Evolutionary conservation across 2,113 vertebrate genomes (phyloP), one percentile per base, ranked within the genome.

Genomic region (Oryzias javanicus): DNA sequence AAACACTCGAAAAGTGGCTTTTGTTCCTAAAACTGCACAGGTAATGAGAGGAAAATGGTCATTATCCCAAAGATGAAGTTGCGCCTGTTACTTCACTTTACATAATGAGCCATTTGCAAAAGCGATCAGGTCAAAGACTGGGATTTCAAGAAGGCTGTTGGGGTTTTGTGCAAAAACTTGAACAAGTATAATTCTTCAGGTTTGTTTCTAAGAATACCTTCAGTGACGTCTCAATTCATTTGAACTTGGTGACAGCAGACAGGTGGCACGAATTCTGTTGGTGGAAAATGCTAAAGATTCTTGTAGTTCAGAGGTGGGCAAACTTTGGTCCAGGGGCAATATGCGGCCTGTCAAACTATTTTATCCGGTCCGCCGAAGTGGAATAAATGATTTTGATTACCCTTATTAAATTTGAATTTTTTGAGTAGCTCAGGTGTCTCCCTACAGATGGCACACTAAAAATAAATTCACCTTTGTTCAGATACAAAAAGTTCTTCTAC

Each of bases 11-110:
- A 29, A 58, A 56, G 15, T 4, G 48, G 25, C 66, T 64, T 45
- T 72, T 45, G 45, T 40, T 55, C 27, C 51, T 44, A 60, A 54
- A 55, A n/a, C 52, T 60, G 56, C 60, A 56, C 15, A 52, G 29
- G 61, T 72, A 72, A 64, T 72, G 69, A 72, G 44, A 25, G 69
- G 69, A 72, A 65, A 72, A 65, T 60, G 61, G 51, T 60, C 63
- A 72, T 72, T 64, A 50, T 55, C 56, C 62, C 42, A 41, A 56
- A 6, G 47, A 51, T 55, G 42, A 47, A 55, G 55, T 61, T 73
- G 47, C 24, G 46, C 51, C 48, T 46, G 51, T 60, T 55, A 55
- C 40, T 48, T 44, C 49, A 55, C 22, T 24, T 41, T 47, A 20
- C 57, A 61, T 67, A 67, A 67, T 56, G 70, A 65, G 52, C 47